These are phyloP conservation scores for Crepidodera aurea DNA, from an alignment of 2,888 invertebrate genomes.

Conservation along the genomic window DNA sequence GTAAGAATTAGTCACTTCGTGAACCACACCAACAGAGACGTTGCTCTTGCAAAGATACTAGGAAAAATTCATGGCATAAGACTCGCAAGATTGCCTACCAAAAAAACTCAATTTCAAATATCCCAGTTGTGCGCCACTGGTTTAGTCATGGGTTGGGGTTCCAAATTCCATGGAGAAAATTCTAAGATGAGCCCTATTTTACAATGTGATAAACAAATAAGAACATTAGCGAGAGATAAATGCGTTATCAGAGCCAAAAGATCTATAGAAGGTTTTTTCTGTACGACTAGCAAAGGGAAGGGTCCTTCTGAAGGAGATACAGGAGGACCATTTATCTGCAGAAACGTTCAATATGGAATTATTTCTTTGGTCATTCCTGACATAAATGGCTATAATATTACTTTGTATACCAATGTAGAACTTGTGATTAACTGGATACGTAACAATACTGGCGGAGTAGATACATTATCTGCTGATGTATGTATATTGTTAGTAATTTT, in stretches of 20 bases:
- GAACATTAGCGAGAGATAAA: neutral
- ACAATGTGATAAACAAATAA: neutral
- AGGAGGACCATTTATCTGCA: conserved; percentile 27
- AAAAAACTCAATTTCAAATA: neutral
- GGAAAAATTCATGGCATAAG: neutral
- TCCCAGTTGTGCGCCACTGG: neutral
- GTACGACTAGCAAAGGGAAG: neutral
- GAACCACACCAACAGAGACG: neutral
- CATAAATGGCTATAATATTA: no score
- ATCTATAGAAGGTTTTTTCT: neutral
- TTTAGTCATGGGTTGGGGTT: conserved; percentile 15
- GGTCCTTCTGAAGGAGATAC: conserved; percentile 30
- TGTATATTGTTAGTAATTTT: no score
- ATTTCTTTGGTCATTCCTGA: no score
- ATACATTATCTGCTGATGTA: no score
- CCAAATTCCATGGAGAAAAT: no score
- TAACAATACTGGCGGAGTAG: no score
- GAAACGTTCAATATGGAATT: conserved; percentile 65
- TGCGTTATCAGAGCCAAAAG: neutral
- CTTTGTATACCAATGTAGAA: no score
- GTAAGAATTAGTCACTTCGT: neutral
- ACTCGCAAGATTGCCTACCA: neutral
- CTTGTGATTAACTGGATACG: no score
- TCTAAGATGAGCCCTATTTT: neutral
- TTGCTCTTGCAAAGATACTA: neutral